Conservation (phyloP, 2,797 vertebrate species). For the Epinephelus coioides region DNA sequence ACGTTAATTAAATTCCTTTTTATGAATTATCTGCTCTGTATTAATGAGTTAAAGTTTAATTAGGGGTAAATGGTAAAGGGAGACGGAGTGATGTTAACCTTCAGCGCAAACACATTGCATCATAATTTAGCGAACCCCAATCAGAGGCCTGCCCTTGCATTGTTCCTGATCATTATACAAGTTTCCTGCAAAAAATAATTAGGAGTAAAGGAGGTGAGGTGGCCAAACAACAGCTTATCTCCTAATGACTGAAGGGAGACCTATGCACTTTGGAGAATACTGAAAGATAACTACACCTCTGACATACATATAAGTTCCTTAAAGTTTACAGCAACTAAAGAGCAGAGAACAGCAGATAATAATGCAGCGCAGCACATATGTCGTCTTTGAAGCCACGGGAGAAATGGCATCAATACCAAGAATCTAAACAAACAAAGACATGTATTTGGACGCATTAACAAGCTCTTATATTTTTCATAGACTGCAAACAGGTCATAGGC, state of each 20-base stretch:
- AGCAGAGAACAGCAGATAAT: background rate
- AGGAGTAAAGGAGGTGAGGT: slow-evolving; percentile 52
- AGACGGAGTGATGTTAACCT: slow-evolving; percentile 70
- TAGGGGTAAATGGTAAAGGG: slow-evolving; percentile 75
- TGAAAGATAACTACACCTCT: slow-evolving; percentile 13
- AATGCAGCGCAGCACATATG: slow-evolving; percentile 3
- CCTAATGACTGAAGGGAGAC: slow-evolving; percentile 46
- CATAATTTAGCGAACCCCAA: slow-evolving; percentile 57
- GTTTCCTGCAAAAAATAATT: slow-evolving; percentile 65
- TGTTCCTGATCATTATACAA: slow-evolving; percentile 64
- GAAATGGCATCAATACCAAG: slow-evolving; percentile 32
- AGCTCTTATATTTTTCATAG: slow-evolving; percentile 66
- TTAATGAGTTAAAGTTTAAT: slow-evolving; percentile 84
- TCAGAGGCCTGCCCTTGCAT: slow-evolving; percentile 58
- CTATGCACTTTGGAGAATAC: slow-evolving; percentile 13
- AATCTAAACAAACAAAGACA: slow-evolving; percentile 50
- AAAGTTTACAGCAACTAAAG: background rate
- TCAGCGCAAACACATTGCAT: slow-evolving; percentile 71
- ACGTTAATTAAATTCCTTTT: slow-evolving; percentile 83
- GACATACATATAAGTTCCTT: background rate
- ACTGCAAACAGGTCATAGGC: slow-evolving; percentile 57
- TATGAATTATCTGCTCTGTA: slow-evolving; percentile 79
- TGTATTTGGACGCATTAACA: slow-evolving; percentile 55
- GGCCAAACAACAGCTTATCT: slow-evolving; percentile 41
- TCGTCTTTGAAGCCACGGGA: slow-evolving; percentile 41